Evolutionary conservation across 2,888 invertebrate species (phyloP).

Genomic region (Nymphalis urticae): DNA sequence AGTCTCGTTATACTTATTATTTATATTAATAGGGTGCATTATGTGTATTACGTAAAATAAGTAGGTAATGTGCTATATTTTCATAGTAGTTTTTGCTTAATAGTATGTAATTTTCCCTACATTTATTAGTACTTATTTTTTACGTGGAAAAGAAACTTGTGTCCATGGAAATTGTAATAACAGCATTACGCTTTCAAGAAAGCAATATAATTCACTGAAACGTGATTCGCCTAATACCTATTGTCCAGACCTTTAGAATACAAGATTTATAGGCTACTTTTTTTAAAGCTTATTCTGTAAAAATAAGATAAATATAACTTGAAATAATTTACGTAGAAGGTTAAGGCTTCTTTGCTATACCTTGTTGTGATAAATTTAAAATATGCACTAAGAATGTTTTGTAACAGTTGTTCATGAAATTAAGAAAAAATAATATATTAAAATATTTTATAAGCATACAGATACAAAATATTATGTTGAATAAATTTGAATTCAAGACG

Average conservation of each 20-base stretch:
- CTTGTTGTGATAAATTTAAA: too few relatives aligned
- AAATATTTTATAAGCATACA: too few relatives aligned
- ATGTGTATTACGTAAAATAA: too few relatives aligned
- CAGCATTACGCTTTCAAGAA: conserved; percentile 34
- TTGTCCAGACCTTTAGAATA: conserved; percentile 18
- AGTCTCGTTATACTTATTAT: too few relatives aligned
- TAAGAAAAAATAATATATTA: too few relatives aligned
- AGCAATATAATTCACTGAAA: conserved; percentile 28
- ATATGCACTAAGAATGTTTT: too few relatives aligned
- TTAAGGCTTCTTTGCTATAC: not conserved
- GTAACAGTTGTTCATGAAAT: too few relatives aligned
- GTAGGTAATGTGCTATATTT: too few relatives aligned
- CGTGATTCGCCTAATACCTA: conserved; percentile 21
- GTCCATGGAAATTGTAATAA: conserved; percentile 29
- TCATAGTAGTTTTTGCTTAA: not conserved
- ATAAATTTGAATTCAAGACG: too few relatives aligned
- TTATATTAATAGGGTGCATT: too few relatives aligned
- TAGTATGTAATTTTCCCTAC: not conserved
- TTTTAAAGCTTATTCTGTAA: not conserved
- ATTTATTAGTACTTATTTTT: not conserved
- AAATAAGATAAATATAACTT: not conserved
- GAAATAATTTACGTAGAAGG: not conserved
- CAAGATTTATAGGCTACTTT: not conserved
- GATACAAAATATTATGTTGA: too few relatives aligned
- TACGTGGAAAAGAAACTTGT: conserved; percentile 15